A percentile compares a stretch with the other conserved stretches of the same genome.
phyloP scores from a whole-genome alignment of 2,797 vertebrate species.

The Coregonus suidteri region DNA sequence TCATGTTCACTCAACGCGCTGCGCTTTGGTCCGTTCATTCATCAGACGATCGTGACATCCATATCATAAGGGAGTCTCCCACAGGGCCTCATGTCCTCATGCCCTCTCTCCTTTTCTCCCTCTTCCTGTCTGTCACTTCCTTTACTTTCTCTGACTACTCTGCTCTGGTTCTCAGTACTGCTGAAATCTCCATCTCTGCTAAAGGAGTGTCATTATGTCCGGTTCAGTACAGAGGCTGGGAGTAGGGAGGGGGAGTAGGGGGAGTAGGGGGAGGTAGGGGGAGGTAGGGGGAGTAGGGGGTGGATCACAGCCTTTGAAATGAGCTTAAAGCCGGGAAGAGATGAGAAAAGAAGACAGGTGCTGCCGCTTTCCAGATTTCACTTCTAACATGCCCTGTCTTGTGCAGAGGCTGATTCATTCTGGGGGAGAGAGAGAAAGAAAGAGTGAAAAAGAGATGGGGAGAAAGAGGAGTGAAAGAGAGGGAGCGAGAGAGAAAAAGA shows the following conservation, averaged over 20 bases:
- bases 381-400: not conserved
- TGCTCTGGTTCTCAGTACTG: not conserved
- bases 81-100: not conserved
- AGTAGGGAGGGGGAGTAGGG: no score
- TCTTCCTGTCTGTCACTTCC: not conserved
- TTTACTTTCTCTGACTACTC: not conserved
- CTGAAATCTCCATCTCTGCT: not conserved
- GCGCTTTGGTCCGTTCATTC: no score
- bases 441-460: constrained; percentile 18
- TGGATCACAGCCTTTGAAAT: constrained; percentile 14
- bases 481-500: constrained; percentile 8
- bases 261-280: not conserved
- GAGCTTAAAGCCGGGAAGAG: constrained; percentile 6
- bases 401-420: not conserved
- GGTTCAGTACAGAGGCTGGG: constrained; percentile 10
- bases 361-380: not conserved
- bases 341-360: constrained; percentile 14
- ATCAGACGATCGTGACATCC: no score
- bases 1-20: no score
- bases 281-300: not conserved
- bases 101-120: not conserved
- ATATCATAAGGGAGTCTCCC: not conserved
- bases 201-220: constrained; percentile 3
- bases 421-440: not conserved
- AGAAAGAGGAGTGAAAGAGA: not conserved